Percentiles rank a stretch among this genome's conserved stretches.
Conservation (phyloP, 2,113 vertebrate genomes). For the Talpa occidentalis region DNA sequence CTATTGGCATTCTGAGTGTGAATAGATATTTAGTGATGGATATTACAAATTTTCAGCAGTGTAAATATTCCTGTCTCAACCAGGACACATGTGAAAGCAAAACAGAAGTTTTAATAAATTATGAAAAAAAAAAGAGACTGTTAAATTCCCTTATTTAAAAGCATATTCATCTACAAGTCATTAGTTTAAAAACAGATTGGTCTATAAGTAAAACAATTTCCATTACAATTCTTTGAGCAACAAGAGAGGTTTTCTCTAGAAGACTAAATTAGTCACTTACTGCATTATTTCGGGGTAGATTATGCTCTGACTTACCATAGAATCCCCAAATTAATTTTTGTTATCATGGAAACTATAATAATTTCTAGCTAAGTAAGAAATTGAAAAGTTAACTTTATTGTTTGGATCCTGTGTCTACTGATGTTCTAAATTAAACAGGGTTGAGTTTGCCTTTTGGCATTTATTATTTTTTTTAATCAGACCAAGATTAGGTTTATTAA, state of each 20-base stretch:
- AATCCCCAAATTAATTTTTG: slow-evolving; percentile 50
- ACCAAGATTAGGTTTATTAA: slow-evolving; percentile 4
- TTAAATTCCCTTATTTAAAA: not conserved
- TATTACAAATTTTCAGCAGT: not conserved
- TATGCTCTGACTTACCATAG: not conserved
- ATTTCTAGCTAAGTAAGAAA: slow-evolving; percentile 52
- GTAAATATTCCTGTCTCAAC: not conserved
- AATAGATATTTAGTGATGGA: not conserved
- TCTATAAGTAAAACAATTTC: slow-evolving; percentile 40
- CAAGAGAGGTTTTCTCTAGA: not conserved
- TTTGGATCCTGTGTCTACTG: not conserved
- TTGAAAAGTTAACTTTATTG: slow-evolving; percentile 32
- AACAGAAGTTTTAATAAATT: not conserved
- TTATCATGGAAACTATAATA: not conserved
- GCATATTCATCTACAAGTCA: not conserved
- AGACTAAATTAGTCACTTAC: not conserved
- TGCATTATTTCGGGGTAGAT: not conserved
- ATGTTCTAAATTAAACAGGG: not conserved
- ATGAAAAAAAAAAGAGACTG: not conserved
- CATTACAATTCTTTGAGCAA: slow-evolving; percentile 9
- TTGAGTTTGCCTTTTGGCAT: slow-evolving; percentile 39
- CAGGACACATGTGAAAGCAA: slow-evolving; percentile 20
- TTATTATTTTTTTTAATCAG: slow-evolving; percentile 17
- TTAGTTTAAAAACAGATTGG: slow-evolving; percentile 7
- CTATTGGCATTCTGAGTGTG: not conserved